Conservation (phyloP, 2,888 invertebrate species). For the Amaurobius ferox region DNA sequence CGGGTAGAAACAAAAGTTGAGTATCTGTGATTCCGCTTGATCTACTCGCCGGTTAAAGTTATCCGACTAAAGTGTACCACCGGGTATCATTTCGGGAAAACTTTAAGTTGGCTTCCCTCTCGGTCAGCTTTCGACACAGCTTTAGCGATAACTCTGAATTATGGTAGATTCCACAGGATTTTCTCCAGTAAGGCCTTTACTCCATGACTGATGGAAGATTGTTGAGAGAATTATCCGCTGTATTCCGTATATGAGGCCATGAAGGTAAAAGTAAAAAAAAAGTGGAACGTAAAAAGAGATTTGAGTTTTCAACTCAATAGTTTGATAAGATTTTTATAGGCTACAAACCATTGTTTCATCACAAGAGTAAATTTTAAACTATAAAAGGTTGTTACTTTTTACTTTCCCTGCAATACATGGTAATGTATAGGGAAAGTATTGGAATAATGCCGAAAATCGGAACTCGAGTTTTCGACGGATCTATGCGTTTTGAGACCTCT, state of each 20-base stretch:
- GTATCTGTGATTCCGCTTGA: slow-evolving; percentile 61
- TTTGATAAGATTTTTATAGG: neutral
- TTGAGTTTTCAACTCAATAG: neutral
- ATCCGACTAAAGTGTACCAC: slow-evolving; percentile 55
- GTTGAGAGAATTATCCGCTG: neutral
- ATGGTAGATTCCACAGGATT: neutral
- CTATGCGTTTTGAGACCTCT: no score
- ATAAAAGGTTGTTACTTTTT: no score
- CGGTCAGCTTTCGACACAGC: slow-evolving; percentile 50
- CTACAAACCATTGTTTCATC: neutral
- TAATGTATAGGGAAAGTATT: no score
- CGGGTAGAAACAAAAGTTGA: slow-evolving; percentile 42
- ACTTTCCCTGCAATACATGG: no score
- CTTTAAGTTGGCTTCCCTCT: slow-evolving; percentile 40
- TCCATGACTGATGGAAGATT: neutral
- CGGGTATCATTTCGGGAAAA: slow-evolving; percentile 45
- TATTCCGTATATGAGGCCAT: neutral
- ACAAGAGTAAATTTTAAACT: no score
- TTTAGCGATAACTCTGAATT: slow-evolving; percentile 49
- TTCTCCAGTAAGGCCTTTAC: neutral
- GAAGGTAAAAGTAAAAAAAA: neutral
- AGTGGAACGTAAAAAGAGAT: neutral
- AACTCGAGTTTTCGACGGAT: no score
- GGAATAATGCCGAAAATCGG: no score
- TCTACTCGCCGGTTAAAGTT: slow-evolving; percentile 38